Base-by-base conservation (phyloP, 2,797 vertebrate species). In the Ctenopoma multispine region DNA sequence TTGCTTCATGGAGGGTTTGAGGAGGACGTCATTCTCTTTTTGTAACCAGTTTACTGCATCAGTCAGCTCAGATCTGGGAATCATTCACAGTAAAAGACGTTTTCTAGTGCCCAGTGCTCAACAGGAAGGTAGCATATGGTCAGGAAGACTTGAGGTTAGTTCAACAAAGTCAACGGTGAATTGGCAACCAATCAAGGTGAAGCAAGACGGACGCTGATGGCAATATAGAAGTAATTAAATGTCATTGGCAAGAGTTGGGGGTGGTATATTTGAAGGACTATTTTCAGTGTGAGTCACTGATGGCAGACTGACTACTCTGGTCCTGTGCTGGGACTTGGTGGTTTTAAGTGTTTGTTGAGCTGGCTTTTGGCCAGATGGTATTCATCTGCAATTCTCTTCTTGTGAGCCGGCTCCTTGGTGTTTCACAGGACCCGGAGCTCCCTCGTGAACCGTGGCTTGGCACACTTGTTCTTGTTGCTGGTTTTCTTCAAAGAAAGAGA, bases 101-200 rank as follows among this genome's bases (percentile, higher is more conserved):
- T 66, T 65, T 48, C 69, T 80, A 29, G 63, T 79, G 72, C 84
- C 84, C 83, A 88, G 64, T 63, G 72, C 50, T 71, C 73, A 49
- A 58, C 38, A 40, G 84, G 75, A 80, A 76, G 80, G 68, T 63
- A 81, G 82, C 90, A 89, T 90, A 87, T 89, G 87, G 72, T 82
- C 66, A 27, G 68, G 59, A 70, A 85, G 75, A 84, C 72, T 72
- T 15, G 43, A 74, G 89, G 89, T 90, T 79, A 87, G 82, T 86
- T 84, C 77, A 90, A 80, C 79, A 89, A 91, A 90, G 84, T 85
- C 82, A 84, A 65, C 71, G 34, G 68, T 77, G 81, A 84, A 77
- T 89, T 92, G 90, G 86, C 90, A 88, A 61, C 79, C 69, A 77
- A 89, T 86, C 80, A 87, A 85, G 81, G 81, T 82, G 69, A 84